Evolutionary conservation across 2,113 vertebrate species (phyloP).

Genomic region (Potamarius usumacintae): DNA sequence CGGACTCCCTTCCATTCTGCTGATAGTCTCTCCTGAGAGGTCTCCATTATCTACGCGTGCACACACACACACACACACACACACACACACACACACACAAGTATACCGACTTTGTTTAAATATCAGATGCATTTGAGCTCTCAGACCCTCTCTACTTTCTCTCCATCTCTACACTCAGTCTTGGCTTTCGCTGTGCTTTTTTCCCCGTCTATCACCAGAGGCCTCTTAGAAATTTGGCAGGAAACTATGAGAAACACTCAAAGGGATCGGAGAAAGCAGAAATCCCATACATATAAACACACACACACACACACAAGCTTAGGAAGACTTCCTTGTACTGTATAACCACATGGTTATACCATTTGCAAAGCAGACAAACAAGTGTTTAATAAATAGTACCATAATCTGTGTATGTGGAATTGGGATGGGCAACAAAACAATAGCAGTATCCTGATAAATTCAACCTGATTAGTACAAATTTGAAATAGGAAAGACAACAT

Average conservation of each 20-base stretch:
- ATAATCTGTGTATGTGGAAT: not conserved
- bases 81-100: slow-evolving; percentile 31
- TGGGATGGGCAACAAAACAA: not conserved
- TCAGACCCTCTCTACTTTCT: slow-evolving; percentile 20
- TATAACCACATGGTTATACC: not conserved
- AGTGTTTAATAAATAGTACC: not conserved
- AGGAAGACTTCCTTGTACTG: not conserved
- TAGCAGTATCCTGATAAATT: not conserved
- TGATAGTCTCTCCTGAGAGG: slow-evolving; percentile 47
- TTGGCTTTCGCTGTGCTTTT: slow-evolving; percentile 50
- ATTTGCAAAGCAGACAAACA: slow-evolving; percentile 18
- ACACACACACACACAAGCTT: not conserved
- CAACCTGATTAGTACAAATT: not conserved
- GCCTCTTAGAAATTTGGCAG: slow-evolving; percentile 63
- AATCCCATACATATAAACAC: slow-evolving; percentile 47
- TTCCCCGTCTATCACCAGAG: slow-evolving; percentile 56
- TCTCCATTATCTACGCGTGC: slow-evolving; percentile 52
- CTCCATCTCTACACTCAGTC: slow-evolving; percentile 20
- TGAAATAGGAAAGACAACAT: not conserved
- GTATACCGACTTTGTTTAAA: slow-evolving; percentile 38
- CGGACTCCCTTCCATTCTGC: slow-evolving; percentile 57
- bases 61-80: slow-evolving; percentile 8
- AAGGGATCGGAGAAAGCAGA: slow-evolving; percentile 14
- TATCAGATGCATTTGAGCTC: slow-evolving; percentile 39
- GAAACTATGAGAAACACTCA: slow-evolving; percentile 50